Base-by-base conservation (phyloP, 2,113 vertebrate species). In the Bucco capensis region DNA sequence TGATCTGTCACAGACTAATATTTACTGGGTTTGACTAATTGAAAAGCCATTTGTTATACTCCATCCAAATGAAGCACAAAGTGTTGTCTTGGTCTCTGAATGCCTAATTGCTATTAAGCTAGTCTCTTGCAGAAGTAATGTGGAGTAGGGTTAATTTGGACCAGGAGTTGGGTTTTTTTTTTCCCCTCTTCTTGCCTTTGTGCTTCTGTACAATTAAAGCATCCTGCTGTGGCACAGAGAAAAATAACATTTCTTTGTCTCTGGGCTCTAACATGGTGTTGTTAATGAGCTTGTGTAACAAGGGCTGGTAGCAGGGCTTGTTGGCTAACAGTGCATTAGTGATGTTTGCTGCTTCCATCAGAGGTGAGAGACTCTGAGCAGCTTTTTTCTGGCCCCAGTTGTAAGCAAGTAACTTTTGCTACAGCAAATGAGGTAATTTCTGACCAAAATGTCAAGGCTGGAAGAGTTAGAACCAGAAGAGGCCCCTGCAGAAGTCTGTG, bases 111-210 rank as follows among this genome's bases (percentile, higher is more conserved):
- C 72, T 83, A 86, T 92, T 86, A 95, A 74, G 65, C 28, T 56
- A 49, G 30, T 83, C 49, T 56, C 62, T 86, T 42, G 78, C 60
- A 77, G 72, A 49, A 88, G 51, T 66, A 73, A 86, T 33, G 46
- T 2, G 8, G 1, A n/a, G 56, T 72, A 91, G 79, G 94, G 90
- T 92, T 96, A 83, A 90, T 95, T 91, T 95, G 85, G 85, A 71
- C 76, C 80, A 60, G 0, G 28, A 54, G 76, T 37, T 83, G 57
- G n/a, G n/a, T n/a, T 11, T 71, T 76, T 61, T 83, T 53, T 44
- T 82, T 53, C 28, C 17, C 14, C 4, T 28, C 28, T 12, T 42
- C 70, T 58, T 79, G 31, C 6, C 54, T 83, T 73, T 92, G 53
- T 82, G 46, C 82, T 87, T 67, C 56, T 77, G 12, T 49, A 2